Base-by-base conservation (phyloP, 2,888 invertebrate genomes). In the Biston stratarius region DNA sequence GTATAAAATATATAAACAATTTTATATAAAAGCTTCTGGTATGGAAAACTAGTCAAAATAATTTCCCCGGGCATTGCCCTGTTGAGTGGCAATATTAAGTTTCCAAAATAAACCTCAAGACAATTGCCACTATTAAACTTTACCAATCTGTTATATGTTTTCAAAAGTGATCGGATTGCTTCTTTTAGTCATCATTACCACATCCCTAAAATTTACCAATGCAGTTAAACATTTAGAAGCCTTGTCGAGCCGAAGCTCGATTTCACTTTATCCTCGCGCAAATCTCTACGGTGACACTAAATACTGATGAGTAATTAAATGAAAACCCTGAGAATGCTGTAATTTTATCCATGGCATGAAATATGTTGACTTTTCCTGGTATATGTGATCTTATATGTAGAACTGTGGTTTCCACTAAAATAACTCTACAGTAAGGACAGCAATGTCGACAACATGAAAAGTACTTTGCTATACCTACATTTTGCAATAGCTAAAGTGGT, bases 311-410 rank as follows among this genome's bases (percentile, higher is more conserved):
- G 1, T 24, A 59, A 59, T 67, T 62, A 67, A 49, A 63, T 60
- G 53, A 55, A 63, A 51, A 60, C 55, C 65, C 70, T 67, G 66
- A 64, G 64, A 58, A 68, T 55, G 52, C 40, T 53, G 61, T 38
- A 45, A 61, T 65, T 63, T 66, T 56, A 66, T 66, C 33, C 51
- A 51, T 9, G 15, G 14, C 33, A 14, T 56, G 60, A 69, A 51
- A 51, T 67, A 49, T 24, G 48, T 63, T 55, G 74, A 63, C 78
- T 61, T 67, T 76, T 83, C 80, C 70, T 79, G 76, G 49, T 61
- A 61, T 55, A 53, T 44, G 14, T 34, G 53, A 48, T 33, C 47
- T 11, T 58, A 56, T 56, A 34, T 52, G 40, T 44, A n/a, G 33
- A n/a, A 36, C 38, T 51, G 51, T 38, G 14, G 36, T 15, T 40